phyloP scores from a whole-genome alignment of 92 coral and sea anemone species.

The Micromussa lordhowensis region DNA sequence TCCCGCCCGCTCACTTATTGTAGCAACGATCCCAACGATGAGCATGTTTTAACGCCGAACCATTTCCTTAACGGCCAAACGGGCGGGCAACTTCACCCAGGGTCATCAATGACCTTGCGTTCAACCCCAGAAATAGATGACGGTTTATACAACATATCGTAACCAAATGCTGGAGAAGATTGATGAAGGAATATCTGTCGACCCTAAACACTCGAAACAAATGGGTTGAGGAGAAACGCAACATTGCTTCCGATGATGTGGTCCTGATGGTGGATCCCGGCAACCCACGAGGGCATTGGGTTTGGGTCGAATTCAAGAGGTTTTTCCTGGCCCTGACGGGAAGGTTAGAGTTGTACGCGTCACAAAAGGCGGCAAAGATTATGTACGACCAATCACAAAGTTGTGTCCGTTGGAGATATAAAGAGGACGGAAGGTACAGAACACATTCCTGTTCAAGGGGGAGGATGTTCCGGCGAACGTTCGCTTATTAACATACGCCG shows the following conservation, averaged over 20 bases:
- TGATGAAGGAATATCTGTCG: conserved; percentile 23
- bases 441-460: conserved; percentile 1
- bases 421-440: conserved; percentile 6
- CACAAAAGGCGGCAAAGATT: not conserved
- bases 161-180: conserved; percentile 17
- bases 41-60: conserved; percentile 9
- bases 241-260: conserved; percentile 15
- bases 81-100: conserved; percentile 22
- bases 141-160: not conserved
- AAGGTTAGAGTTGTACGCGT: conserved; percentile 6
- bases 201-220: conserved; percentile 10
- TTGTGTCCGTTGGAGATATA: conserved; percentile 8
- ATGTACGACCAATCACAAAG: conserved; percentile 16
- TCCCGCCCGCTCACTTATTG: conserved; percentile 32
- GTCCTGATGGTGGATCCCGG: conserved; percentile 13
- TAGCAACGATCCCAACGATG: conserved; percentile 11
- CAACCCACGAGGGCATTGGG: not conserved
- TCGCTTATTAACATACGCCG: not conserved
- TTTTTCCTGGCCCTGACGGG: conserved; percentile 5
- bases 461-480: conserved; percentile 13
- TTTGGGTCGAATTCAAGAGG: too few species aligned
- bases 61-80: conserved; percentile 24
- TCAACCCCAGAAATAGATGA: conserved; percentile 20
- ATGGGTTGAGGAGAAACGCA: conserved; percentile 5
- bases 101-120: not conserved